Evolutionary conservation across 2,888 invertebrate genomes (phyloP).

Genomic region (Odontocolon sp.): DNA sequence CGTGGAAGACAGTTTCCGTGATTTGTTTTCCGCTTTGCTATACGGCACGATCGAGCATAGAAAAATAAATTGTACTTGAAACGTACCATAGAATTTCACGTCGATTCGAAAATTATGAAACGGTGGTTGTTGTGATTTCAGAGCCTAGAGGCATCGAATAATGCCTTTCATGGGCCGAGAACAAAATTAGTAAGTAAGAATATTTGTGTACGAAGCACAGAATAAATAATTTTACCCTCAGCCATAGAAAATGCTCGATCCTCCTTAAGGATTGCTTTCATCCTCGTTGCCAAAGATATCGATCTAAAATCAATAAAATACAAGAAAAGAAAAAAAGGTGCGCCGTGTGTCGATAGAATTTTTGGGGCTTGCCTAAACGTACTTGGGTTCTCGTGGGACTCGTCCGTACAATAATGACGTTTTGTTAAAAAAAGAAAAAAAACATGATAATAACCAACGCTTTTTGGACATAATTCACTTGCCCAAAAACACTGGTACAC

Average conservation of each 20-base stretch:
- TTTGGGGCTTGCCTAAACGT: conserved; percentile 16
- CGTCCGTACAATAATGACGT: conserved; percentile 49
- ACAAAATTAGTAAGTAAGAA: conserved; percentile 81
- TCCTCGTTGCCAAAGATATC: conserved; percentile 49
- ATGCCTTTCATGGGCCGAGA: conserved; percentile 81
- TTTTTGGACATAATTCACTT: too few relatives aligned
- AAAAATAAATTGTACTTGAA: conserved; percentile 30
- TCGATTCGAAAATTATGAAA: conserved; percentile 74
- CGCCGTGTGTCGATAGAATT: conserved; percentile 26
- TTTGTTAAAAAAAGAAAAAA: not conserved
- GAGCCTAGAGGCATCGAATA: conserved; percentile 81
- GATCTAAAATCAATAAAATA: conserved; percentile 8
- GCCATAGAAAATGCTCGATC: conserved; percentile 60
- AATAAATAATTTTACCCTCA: conserved; percentile 66
- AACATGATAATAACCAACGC: too few relatives aligned
- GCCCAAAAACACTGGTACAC: too few relatives aligned
- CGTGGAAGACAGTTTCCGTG: too few relatives aligned
- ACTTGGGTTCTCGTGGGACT: conserved; percentile 43
- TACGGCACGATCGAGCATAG: too few relatives aligned
- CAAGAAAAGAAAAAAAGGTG: conserved; percentile 13
- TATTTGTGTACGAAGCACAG: conserved; percentile 77
- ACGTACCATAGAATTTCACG: conserved; percentile 42
- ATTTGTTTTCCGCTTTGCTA: too few relatives aligned
- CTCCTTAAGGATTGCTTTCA: conserved; percentile 57
- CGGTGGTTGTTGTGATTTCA: conserved; percentile 81